A percentile compares a stretch with the other conserved stretches of the same genome.
These are phyloP conservation scores for Vesta saturnalis DNA, from an alignment of 2,888 invertebrate genomes.

Conservation along the genomic window DNA sequence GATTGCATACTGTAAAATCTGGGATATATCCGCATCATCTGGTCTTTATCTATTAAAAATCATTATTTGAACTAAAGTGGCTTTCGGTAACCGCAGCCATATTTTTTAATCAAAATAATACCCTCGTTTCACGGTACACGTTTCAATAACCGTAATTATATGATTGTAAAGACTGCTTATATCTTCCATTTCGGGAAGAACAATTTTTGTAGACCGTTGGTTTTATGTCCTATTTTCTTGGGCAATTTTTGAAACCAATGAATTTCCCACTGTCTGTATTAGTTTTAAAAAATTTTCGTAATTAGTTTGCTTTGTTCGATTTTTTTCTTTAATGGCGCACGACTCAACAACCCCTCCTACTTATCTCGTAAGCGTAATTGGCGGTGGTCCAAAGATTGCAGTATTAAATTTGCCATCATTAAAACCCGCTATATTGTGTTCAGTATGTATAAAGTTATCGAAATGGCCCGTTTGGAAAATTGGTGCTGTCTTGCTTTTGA, in stretches of 20 bases:
- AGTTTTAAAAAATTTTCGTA: slow-evolving; percentile 5
- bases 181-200: background rate
- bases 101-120: background rate
- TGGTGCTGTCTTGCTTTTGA: background rate
- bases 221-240: slow-evolving; percentile 5
- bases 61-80: slow-evolving; percentile 5
- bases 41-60: background rate
- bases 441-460: background rate
- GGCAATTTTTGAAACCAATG: background rate
- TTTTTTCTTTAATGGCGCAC: slow-evolving; percentile 1
- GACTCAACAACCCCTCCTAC: background rate
- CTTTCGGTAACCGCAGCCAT: background rate
- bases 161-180: background rate
- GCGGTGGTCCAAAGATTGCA: background rate
- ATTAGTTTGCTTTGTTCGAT: background rate
- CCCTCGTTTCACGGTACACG: background rate
- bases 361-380: slow-evolving; percentile 1
- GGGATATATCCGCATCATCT: background rate
- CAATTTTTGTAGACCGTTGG: slow-evolving; percentile 6
- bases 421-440: slow-evolving; percentile 1
- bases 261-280: background rate
- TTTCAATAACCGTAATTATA: no score
- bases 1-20: background rate
- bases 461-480: background rate
- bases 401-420: slow-evolving; percentile 1